phyloP scores from a whole-genome alignment of 2,888 invertebrate species.

The Rutpela maculata region DNA sequence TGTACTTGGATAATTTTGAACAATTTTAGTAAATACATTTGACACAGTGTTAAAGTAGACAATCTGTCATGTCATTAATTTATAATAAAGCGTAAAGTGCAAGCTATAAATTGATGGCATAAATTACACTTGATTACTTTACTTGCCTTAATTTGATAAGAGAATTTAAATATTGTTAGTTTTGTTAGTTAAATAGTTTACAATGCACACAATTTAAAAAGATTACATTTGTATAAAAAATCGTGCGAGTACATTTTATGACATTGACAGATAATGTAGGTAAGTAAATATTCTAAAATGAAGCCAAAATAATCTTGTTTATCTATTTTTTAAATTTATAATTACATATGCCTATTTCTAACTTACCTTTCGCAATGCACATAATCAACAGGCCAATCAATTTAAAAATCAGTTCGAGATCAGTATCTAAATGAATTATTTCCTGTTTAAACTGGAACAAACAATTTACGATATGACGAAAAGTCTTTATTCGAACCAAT shows the following conservation, averaged over 20 bases:
- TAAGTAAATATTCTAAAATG: not conserved
- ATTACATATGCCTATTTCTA: not conserved
- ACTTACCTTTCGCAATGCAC: not conserved
- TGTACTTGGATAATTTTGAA: not conserved
- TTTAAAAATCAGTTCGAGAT: too few species aligned
- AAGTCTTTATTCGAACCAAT: not conserved
- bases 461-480: not conserved
- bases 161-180: too few species aligned
- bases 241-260: not conserved
- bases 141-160: too few species aligned
- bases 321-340: not conserved
- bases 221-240: not conserved
- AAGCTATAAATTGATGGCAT: not conserved
- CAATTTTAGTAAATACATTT: not conserved
- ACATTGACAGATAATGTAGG: not conserved
- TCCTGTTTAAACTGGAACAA: too few species aligned
- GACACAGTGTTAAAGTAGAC: not conserved
- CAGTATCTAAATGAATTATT: too few species aligned
- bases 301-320: not conserved
- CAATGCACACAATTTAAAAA: not conserved
- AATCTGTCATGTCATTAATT: not conserved
- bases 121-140: not conserved
- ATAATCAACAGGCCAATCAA: not conserved
- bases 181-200: not conserved
- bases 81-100: not conserved